Base-by-base conservation (phyloP, 2,113 vertebrate species). In the Equus przewalskii region DNA sequence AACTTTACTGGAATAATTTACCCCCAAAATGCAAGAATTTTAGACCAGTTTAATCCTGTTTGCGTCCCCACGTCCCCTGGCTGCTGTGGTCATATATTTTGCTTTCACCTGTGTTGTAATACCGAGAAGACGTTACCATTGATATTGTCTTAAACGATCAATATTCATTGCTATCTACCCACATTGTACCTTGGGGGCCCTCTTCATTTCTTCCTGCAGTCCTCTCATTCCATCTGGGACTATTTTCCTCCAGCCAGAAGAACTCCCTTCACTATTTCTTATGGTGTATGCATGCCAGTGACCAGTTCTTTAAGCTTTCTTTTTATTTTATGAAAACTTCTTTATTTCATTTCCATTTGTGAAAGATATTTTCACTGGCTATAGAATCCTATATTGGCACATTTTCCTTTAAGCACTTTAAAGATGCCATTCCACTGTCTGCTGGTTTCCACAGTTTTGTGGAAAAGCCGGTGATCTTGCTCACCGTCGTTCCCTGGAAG, bases 41-140 rank as follows among this genome's bases (percentile, higher is more conserved):
- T 36, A 3, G 5, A 15, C 7, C 22, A n/a, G 21, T 36, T 33
- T n/a, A 6, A 44, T 14, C 4, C 84, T 60, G 3, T 5, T 13
- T 4, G 6, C 3, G 12, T 0, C 3, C 36, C 15, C 1, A 0
- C 8, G 24, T 1, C 36, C 24, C 28, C 9, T 54, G 60, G 60
- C 28, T 33, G 5, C 12, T 7, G 12, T 49, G 6, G 24, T n/a
- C 36, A 5, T 11, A 7, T 24, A 18, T 4, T 60, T 26, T 44
- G 11, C 6, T 78, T 24, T 19, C 24, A 3, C 30, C 80, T 7
- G 5, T 3, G 2, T n/a, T 19, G 12, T 28, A 5, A 6, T 1
- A 26, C 15, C 49, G 44, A 75, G 86, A 33, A 44, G 76, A n/a
- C 3, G 1, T 15, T 30, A 19, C 28, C 21, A 12, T 13, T 49